Base-by-base conservation (phyloP, 2,888 invertebrate genomes). In the Galerucella pusilla region DNA sequence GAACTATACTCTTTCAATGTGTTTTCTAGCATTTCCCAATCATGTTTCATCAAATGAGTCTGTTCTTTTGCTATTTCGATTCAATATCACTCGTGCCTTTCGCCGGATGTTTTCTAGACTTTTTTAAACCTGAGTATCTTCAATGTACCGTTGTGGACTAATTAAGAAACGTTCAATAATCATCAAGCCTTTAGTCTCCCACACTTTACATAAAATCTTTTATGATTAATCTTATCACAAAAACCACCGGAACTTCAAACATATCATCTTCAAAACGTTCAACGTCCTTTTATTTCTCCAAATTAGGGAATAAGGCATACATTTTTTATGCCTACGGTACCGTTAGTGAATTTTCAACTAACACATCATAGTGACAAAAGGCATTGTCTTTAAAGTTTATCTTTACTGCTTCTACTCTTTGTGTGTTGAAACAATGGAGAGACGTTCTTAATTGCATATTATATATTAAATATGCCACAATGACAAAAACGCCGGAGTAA, bases 391-490 rank as follows among this genome's bases (percentile, higher is more conserved):
- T 81, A 71, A 85, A 85, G 83, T 85, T 85, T 85, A 84, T 84
- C 83, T 83, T 78, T 77, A 80, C 82, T 83, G 80, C 82, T 83
- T 82, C 81, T 79, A 80, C 81, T 81, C 81, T 83, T 78, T 81
- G 80, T 81, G 81, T 78, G 71, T n/a, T 75, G 66, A 80, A 83
- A 85, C 85, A 85, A 85, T 84, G 79, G 84, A 61, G 74, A 81
- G 82, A 82, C 83, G 81, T 84, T 83, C 84, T 83, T 85, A 85
- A 85, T 85, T 84, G 85, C 83, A 84, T 84, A 85, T 85, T 85
- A 84, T 83, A 84, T 82, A 85, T 85, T 85, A 85, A 85, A 85
- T 85, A 85, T 85, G 84, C 81, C 84, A 84, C 83, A 82, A 79
- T 79, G 78, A 80, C 80, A 80, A 81, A 82, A 83, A 81, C 81